These are phyloP conservation scores for Azemiops feae DNA, from an alignment of 2,113 vertebrate genomes.

Conservation along the genomic window DNA sequence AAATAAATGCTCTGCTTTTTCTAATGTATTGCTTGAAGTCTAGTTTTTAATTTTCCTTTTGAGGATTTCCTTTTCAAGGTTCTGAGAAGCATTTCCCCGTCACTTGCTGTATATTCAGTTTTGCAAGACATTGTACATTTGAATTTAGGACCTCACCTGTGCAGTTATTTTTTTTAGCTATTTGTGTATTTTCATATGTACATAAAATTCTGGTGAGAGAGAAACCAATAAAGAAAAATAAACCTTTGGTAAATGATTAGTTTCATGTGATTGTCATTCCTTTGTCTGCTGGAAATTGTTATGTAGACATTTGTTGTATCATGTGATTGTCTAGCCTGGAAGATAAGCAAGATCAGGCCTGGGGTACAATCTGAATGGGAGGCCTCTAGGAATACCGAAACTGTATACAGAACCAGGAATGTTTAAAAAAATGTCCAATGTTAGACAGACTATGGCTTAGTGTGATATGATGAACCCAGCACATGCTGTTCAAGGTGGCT, in stretches of 20 bases:
- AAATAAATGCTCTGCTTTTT: neutral
- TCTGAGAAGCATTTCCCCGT: neutral
- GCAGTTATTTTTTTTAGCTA: neutral
- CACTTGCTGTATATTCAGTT: neutral
- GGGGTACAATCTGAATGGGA: too few relatives aligned
- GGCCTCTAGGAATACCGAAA: too few relatives aligned
- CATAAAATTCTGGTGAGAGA: neutral
- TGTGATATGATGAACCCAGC: too few relatives aligned
- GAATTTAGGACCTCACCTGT: neutral
- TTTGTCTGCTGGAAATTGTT: neutral
- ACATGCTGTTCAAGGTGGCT: too few relatives aligned
- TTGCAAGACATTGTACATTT: neutral
- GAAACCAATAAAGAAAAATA: slow-evolving; percentile 21
- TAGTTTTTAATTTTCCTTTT: fast-evolving
- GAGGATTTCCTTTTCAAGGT: neutral
- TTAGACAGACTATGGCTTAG: too few relatives aligned
- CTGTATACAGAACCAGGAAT: too few relatives aligned
- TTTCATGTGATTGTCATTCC: neutral
- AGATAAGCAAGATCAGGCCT: too few relatives aligned
- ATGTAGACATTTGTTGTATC: neutral
- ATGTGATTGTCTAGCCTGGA: neutral
- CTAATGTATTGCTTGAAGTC: neutral
- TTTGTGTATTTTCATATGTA: slow-evolving; percentile 14
- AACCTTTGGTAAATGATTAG: slow-evolving; percentile 1
- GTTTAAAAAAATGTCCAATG: too few relatives aligned